phyloP scores from a whole-genome alignment of 2,888 invertebrate genomes.

The Hetaerina titia region DNA sequence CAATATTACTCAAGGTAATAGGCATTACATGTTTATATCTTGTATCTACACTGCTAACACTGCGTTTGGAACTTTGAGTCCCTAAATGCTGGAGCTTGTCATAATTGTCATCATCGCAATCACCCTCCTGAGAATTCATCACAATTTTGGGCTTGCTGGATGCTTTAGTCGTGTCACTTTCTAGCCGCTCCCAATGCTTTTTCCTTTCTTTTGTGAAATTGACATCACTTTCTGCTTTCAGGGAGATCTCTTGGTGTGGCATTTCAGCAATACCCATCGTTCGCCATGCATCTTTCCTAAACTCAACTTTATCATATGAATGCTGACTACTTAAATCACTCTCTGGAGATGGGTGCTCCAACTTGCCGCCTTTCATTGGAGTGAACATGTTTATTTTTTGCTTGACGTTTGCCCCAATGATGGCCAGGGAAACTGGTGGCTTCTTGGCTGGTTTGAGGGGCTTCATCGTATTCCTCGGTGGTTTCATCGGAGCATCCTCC shows the following conservation, averaged over 20 bases:
- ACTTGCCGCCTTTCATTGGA: neutral
- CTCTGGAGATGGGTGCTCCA: slow-evolving; percentile 71
- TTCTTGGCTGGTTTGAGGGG: slow-evolving; percentile 77
- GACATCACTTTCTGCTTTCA: slow-evolving; percentile 29
- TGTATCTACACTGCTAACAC: slow-evolving; percentile 71
- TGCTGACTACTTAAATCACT: slow-evolving; percentile 76
- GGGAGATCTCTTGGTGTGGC: slow-evolving; percentile 82
- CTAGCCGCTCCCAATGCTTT: neutral
- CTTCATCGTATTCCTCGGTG: neutral
- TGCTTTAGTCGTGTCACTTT: neutral
- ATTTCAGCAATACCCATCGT: slow-evolving; percentile 88
- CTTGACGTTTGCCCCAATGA: slow-evolving; percentile 42
- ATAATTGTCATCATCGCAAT: slow-evolving; percentile 81
- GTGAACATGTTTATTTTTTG: slow-evolving; percentile 43
- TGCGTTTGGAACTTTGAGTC: slow-evolving; percentile 83
- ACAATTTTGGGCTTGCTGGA: slow-evolving; percentile 30
- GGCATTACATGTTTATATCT: slow-evolving; percentile 53
- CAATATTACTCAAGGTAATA: slow-evolving; percentile 20
- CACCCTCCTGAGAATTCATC: neutral
- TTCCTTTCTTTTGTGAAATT: slow-evolving; percentile 52
- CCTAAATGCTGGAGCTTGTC: slow-evolving; percentile 91
- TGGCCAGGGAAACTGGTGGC: slow-evolving; percentile 76
- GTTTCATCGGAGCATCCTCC: slow-evolving; percentile 3
- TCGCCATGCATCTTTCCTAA: slow-evolving; percentile 89
- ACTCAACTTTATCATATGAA: slow-evolving; percentile 87